Conservation (phyloP, 2,888 invertebrate genomes). For the Limnephilus marmoratus region DNA sequence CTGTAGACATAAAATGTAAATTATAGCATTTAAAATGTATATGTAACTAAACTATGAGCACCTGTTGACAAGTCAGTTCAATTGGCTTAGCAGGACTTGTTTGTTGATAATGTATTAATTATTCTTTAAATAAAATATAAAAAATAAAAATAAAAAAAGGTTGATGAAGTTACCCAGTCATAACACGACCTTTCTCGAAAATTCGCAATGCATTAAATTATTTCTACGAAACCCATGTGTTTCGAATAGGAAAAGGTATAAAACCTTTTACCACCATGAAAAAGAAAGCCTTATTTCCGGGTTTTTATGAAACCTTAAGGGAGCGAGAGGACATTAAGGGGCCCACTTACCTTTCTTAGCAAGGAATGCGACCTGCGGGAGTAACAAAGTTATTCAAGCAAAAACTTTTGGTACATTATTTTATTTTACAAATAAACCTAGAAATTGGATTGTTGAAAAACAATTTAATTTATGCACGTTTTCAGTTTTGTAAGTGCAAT, state of each 20-base stretch:
- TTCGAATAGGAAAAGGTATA: not conserved
- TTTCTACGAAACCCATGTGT: not conserved
- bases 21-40: no score
- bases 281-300: not conserved
- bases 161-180: no score
- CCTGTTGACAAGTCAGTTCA: no score
- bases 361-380: not conserved
- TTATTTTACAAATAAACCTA: not conserved
- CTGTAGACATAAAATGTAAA: no score
- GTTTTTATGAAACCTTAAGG: not conserved
- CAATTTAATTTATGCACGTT: not conserved
- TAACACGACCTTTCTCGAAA: not conserved
- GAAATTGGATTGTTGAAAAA: not conserved
- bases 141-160: no score
- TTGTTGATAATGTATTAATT: no score
- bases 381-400: not conserved
- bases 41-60: no score
- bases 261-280: not conserved
- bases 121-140: no score
- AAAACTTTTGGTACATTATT: not conserved
- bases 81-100: no score
- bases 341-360: not conserved
- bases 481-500: not conserved
- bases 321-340: not conserved
- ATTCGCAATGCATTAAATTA: not conserved